Evolutionary conservation across 1,140 invertebrate species (phyloP), one percentile per base, ranked within the genome.

Genomic region (Pseudomyrmex flavicornis): DNA sequence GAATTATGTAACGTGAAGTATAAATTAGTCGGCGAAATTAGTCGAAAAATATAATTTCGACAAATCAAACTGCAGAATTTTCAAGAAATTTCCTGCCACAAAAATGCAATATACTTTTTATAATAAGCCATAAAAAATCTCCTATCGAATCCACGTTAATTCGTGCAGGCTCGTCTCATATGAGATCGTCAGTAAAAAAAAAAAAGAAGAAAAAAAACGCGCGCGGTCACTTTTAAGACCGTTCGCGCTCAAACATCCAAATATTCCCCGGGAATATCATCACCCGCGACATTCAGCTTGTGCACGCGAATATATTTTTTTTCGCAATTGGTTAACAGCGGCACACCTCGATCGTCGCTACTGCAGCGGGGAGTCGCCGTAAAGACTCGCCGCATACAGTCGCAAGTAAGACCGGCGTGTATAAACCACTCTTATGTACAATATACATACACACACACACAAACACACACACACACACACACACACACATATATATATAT

Each of bases 311-410:
- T 46, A 26, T 10, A 22, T 65, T 72, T 87, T 70, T 83, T 80
- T 79, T 80, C 79, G 79, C 84, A 79, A 84, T 80, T 50, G 72
- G 35, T 7, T 13, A 26, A 48, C 17, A 17, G 22, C 50, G 54
- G 82, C 20, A 62, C 85, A 76, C 72, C 70, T 54, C 17, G 76
- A 35, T 15, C 85, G 75, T 56, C 69, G 58, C 63, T 83, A 59
- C 58, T 86, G 61, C 92, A 89, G 90, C 91, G 76, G 92, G 92
- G 89, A 91, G 92, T 91, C 92, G 50, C 50, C 87, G 89, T 93
- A 93, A 93, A 92, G 86, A 92, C 92, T 91, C 88, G 75, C 86
- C 91, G 91, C 91, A 90, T 89, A 92, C 91, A 91, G 90, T 87
- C 88, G 91, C 91, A 91, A 91, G 91, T 90, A 91, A 90, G 89